Base-by-base conservation (phyloP, 2,113 vertebrate genomes). In the Atlantisia rogersi region DNA sequence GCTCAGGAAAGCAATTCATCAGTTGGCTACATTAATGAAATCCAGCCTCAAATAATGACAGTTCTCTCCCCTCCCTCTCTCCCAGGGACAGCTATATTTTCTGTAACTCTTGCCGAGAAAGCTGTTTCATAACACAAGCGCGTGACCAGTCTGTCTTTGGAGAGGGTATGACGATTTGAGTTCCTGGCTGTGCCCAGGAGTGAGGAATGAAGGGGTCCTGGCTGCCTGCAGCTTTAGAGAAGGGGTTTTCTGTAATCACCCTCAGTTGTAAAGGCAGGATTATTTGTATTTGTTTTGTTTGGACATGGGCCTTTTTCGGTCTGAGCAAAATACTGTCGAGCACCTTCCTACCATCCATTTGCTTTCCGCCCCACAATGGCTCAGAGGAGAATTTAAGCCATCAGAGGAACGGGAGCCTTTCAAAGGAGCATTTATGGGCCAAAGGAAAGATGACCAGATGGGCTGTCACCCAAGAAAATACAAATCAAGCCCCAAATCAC, bases 251-350 rank as follows among this genome's bases (percentile, higher is more conserved):
- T 95, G 44, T 94, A 95, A 95, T 96, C 74, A 74, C 83, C 29
- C 75, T 94, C 71, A 69, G 92, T 88, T 93, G 92, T 86, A 96
- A 94, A 89, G 68, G 60, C 82, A 94, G 64, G 67, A 87, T 96
- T 97, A 96, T 96, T 96, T 94, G 82, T 92, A 56, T 95, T 93
- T 97, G 86, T 94, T 97, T 90, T 81, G 48, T 93, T 97, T 97
- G 96, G 92, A 96, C 92, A 70, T 39, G 76, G 32, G 81, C 94
- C 88, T 87, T 91, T 95, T 94, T 87, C 55, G 32, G 32, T 95
- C 42, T 93, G 79, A 96, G 79, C 2, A 0, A 89, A 94, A 93
- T 70, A 78, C 65, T 91, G 82, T 91, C 94, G 85, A 94, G 64
- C 35, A 83, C 92, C 92, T 80, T 96, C 88, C 64, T 97, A 73